phyloP scores from a whole-genome alignment of 1,140 invertebrate genomes.

The Caenorhabditis latens region DNA sequence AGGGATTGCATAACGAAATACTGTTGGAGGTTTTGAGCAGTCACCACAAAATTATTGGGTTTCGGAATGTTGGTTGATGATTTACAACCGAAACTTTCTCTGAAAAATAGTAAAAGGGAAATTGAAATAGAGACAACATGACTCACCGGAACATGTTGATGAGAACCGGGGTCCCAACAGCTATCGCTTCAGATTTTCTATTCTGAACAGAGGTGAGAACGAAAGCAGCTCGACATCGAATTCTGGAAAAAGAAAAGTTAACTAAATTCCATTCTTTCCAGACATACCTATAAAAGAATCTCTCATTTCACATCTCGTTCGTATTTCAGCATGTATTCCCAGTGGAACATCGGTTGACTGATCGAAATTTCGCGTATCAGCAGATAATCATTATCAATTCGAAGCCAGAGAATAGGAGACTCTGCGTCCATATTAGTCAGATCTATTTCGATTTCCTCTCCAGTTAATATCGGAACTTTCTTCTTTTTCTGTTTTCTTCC shows the following conservation, averaged over 20 bases:
- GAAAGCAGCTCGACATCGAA: conserved; percentile 70
- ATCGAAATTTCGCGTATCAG: conserved; percentile 89
- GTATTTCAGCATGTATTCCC: conserved; percentile 96
- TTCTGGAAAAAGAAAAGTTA: conserved; percentile 68
- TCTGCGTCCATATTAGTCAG: conserved; percentile 81
- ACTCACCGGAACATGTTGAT: conserved; percentile 80
- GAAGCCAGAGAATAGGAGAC: conserved; percentile 98
- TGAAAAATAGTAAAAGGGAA: no score
- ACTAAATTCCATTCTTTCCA: conserved; percentile 34
- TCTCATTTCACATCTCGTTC: conserved; percentile 96
- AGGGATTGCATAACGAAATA: conserved; percentile 94
- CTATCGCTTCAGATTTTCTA: conserved; percentile 91
- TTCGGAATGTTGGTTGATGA: conserved; percentile 91
- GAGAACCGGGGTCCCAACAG: conserved; percentile 91
- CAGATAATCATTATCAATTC: conserved; percentile 96
- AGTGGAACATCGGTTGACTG: conserved; percentile 89
- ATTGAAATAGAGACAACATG: no score
- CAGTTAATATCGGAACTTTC: conserved; percentile 94
- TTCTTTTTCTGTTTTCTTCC: conserved; percentile 86
- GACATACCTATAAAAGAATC: conserved; percentile 91
- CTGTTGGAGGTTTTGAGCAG: conserved; percentile 88
- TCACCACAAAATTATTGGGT: conserved; percentile 88
- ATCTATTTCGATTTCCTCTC: conserved; percentile 85
- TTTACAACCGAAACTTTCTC: conserved; percentile 84
- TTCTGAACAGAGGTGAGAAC: conserved; percentile 86